phyloP scores from a whole-genome alignment of 2,797 vertebrate species.

The Bradypodion pumilum region DNA sequence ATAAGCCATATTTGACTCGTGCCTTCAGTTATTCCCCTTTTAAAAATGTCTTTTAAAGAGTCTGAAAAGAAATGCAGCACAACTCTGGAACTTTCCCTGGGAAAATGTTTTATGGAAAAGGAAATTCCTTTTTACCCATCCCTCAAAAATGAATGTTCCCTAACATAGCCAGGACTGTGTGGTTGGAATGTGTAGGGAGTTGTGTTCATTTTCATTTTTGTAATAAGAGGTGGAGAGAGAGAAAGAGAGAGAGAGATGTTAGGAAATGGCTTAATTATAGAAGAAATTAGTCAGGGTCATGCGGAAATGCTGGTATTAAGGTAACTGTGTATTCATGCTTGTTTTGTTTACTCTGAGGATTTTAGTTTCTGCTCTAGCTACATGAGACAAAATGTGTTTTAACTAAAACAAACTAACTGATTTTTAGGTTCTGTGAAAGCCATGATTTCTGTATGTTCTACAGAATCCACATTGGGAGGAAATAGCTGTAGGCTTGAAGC shows the following conservation, averaged over 20 bases:
- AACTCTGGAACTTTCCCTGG: not conserved
- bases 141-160: no score
- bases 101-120: not conserved
- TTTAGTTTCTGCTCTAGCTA: not conserved
- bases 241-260: no score
- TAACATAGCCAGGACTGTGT: no score
- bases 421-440: not conserved
- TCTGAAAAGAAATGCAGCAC: not conserved
- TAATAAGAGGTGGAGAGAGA: not conserved
- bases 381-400: not conserved
- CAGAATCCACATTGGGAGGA: not conserved
- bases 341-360: constrained; percentile 1
- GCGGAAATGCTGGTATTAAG: not conserved
- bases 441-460: not conserved
- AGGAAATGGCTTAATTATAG: not conserved
- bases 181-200: not conserved
- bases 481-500: not conserved
- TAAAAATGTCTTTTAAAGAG: not conserved
- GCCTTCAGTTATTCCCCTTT: not conserved
- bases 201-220: not conserved
- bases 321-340: not conserved
- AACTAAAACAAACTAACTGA: not conserved
- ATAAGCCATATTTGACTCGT: not conserved
- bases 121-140: not conserved
- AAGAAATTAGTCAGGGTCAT: not conserved